Base-by-base conservation (phyloP, 1,140 invertebrate species). In the Bombus picipes region DNA sequence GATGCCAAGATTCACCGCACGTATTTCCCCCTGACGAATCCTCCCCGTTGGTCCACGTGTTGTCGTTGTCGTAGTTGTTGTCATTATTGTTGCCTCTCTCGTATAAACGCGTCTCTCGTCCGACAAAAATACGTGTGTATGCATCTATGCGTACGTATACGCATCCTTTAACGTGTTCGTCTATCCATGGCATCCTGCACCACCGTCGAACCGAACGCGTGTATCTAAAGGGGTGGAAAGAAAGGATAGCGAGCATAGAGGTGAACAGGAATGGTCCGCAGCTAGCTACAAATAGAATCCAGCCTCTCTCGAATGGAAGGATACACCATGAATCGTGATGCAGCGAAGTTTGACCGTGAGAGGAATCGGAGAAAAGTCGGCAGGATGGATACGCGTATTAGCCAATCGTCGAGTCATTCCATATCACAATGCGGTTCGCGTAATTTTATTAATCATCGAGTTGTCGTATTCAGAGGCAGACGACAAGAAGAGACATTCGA, bases 371-470 rank as follows among this genome's bases (percentile, higher is more conserved):
- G 62, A 66, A 81, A 71, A 88, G 43, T 65, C 2, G 66, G 39
- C 34, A 68, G 83, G 83, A 77, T 41, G 8, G 57, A 12, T 22
- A 73, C 62, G 13, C 28, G n/a, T 28, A 78, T 84, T 75, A 70
- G 72, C 53, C 75, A 81, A 59, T 68, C 25, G 43, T 57, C 47
- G 41, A 53, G 70, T 81, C 77, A 77, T 72, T 91, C 80, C 85
- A 88, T 83, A 78, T 82, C 88, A 89, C 78, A 84, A 75, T 83
- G 34, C 74, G 65, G 37, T 41, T 66, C 75, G 73, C 79, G 68
- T 90, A 80, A 88, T 88, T 90, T 84, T 68, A 83, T 79, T 90
- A 88, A 91, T 91, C 89, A 90, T 90, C 79, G 47, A 37, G 37
- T 15, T 9, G 28, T 9, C 28, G 32, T 59, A 41, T 66, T 83